phyloP scores from a whole-genome alignment of 2,113 vertebrate species.

The Gasterosteus nipponicus region DNA sequence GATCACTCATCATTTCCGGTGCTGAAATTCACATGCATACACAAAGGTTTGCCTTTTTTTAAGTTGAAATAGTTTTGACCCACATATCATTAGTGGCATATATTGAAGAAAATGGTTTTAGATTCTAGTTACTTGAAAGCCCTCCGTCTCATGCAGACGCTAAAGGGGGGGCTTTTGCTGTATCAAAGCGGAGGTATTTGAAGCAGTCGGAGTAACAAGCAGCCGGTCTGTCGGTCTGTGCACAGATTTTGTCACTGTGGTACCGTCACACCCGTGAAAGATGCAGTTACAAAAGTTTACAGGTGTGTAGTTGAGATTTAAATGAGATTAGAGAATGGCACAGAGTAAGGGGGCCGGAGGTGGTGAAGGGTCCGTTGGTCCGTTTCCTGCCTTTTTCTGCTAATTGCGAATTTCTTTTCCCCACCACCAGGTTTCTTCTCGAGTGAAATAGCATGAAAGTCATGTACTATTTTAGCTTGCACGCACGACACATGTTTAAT shows the following conservation, averaged over 20 bases:
- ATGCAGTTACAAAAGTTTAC: background rate
- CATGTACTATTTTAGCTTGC: background rate
- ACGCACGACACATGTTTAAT: background rate
- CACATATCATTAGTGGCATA: background rate
- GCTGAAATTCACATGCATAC: slow-evolving; percentile 84
- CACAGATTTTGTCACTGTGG: background rate
- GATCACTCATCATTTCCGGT: slow-evolving; percentile 89
- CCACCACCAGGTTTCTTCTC: background rate
- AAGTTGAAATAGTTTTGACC: slow-evolving; percentile 5
- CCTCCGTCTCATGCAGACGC: too few relatives aligned
- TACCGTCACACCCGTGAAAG: background rate
- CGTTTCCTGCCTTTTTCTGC: background rate
- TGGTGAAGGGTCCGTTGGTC: background rate
- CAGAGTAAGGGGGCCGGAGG: background rate
- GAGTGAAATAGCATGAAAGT: background rate
- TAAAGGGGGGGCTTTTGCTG: too few relatives aligned
- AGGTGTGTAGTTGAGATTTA: background rate
- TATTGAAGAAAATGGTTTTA: too few relatives aligned
- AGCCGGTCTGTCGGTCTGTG: background rate
- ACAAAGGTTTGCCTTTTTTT: slow-evolving; percentile 22
- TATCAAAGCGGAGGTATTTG: background rate
- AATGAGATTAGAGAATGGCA: background rate
- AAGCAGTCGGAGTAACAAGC: background rate
- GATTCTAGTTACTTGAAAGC: background rate
- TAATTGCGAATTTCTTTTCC: background rate